Base-by-base conservation (phyloP, 2,888 invertebrate genomes). In the Morpho helenor region DNA sequence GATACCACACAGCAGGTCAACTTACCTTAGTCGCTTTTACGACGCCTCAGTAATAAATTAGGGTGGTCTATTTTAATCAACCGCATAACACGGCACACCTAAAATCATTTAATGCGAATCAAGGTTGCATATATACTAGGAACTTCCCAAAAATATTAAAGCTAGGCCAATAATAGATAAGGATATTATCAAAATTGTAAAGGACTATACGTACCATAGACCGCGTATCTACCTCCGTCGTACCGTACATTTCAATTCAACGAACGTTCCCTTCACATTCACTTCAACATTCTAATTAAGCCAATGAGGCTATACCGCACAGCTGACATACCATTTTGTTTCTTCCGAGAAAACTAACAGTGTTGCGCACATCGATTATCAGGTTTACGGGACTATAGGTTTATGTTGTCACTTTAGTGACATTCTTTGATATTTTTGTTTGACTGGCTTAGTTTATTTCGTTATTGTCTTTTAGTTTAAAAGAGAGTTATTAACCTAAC, bases 331-430 rank as follows among this genome's bases (percentile, higher is more conserved):
- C 61, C 55, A 59, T 41, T 51, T 56, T 56, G 56, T 52, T 45
- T 44, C 52, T 59, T 56, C 56, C 52, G 52, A 52, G 56, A 60
- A 59, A 59, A 55, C 57, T 55, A 62, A 71, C 70, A 62, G 67
- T 69, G 71, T 70, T 62, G 60, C 53, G 59, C 7, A 53, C 68
- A 69, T 75, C 60, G 67, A 58, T 67, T 66, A 49, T 52, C 39
- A 56, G 56, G 55, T 56, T 46, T 40, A 53, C 42, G 42, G 48
- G 51, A 43, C 53, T 10, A 53, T 53, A 46, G 46, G 39, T 52
- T 5, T n/a, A 41, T 41, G 53, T 41, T 46, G 46, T 53, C 22
- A 8, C 40, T 53, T 53, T 52, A 52, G 43, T 51, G 42, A 23
- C 7, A 42, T 42, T 39, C 10, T 40, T 22, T 46, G 16, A 2